Evolutionary conservation across 1,140 invertebrate species (phyloP).

Genomic region (Drosophila prosaltans): DNA sequence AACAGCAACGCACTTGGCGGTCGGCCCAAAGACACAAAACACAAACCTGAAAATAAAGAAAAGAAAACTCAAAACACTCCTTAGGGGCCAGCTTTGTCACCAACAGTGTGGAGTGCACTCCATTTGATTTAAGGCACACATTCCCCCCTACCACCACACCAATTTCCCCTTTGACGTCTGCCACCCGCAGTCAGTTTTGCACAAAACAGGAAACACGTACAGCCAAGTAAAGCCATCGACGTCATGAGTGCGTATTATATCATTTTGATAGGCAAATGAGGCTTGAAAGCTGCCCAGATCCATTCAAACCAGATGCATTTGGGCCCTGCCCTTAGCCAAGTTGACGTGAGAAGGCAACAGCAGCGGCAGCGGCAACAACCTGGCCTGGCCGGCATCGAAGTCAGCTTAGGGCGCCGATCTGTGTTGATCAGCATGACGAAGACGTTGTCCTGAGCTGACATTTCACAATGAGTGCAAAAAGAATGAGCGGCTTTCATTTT

Average conservation of each 20-base stretch:
- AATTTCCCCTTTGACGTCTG: neutral
- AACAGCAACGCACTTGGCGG: slow-evolving; percentile 34
- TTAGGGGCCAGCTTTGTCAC: slow-evolving; percentile 58
- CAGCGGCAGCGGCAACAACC: neutral
- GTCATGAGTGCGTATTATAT: slow-evolving; percentile 76
- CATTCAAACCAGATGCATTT: slow-evolving; percentile 36
- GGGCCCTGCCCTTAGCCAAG: slow-evolving; percentile 41
- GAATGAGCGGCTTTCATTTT: slow-evolving; percentile 43
- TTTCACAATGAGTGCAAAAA: slow-evolving; percentile 17
- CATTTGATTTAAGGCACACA: slow-evolving; percentile 44
- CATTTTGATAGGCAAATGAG: slow-evolving; percentile 79
- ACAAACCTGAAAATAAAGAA: slow-evolving; percentile 3
- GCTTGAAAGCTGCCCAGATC: slow-evolving; percentile 67
- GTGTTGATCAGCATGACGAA: slow-evolving; percentile 61
- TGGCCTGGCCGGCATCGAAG: neutral
- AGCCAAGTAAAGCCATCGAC: slow-evolving; percentile 46
- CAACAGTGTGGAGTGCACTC: slow-evolving; percentile 54
- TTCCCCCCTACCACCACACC: slow-evolving; percentile 24
- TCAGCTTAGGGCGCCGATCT: slow-evolving; percentile 58
- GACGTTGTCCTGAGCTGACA: slow-evolving; percentile 58
- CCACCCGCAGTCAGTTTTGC: slow-evolving; percentile 39
- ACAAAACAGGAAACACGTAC: slow-evolving; percentile 67
- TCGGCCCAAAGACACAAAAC: slow-evolving; percentile 19
- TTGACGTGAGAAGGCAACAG: slow-evolving; percentile 31
- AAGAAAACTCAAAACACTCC: slow-evolving; percentile 36